Percentiles rank a stretch among this genome's conserved stretches.
These are phyloP conservation scores for Oedothorax gibbosus DNA, from an alignment of 1,140 invertebrate species.

Conservation along the genomic window DNA sequence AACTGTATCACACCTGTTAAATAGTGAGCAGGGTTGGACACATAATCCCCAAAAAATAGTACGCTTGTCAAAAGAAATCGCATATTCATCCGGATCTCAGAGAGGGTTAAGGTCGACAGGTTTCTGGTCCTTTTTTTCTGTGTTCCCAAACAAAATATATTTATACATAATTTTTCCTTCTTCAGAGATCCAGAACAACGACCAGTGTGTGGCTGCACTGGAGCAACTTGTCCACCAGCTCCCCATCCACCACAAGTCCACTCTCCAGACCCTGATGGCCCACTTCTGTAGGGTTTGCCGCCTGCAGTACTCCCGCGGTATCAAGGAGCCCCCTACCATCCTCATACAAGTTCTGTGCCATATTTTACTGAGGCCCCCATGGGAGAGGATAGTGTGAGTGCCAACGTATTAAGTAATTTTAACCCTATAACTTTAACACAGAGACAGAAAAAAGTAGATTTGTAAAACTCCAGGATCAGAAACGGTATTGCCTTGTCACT, in stretches of 20 bases:
- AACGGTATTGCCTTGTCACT: too few species aligned
- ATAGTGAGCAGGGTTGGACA: too few species aligned
- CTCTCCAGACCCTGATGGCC: slow-evolving; percentile 77
- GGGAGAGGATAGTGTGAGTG: slow-evolving; percentile 84
- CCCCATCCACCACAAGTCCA: slow-evolving; percentile 77
- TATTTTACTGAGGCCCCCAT: slow-evolving; percentile 80
- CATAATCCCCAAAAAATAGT: too few species aligned
- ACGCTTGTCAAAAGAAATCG: too few species aligned
- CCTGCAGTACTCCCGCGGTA: slow-evolving; percentile 75
- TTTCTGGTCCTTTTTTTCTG: too few species aligned
- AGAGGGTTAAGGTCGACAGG: too few species aligned
- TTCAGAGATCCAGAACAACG: slow-evolving; percentile 73
- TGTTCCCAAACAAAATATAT: too few species aligned
- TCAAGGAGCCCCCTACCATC: slow-evolving; percentile 77
- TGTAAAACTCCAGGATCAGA: too few species aligned
- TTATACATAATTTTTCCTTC: not conserved
- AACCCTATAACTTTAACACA: too few species aligned
- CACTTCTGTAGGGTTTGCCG: slow-evolving; percentile 81
- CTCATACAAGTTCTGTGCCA: slow-evolving; percentile 82
- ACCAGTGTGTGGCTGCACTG: slow-evolving; percentile 73
- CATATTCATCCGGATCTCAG: too few species aligned
- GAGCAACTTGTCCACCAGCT: slow-evolving; percentile 74
- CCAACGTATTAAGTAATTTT: not conserved
- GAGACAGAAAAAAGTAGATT: too few species aligned
- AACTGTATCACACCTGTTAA: too few species aligned